phyloP scores from a whole-genome alignment of 2,797 vertebrate species.

The Microctenopoma stevenorrisi region DNA sequence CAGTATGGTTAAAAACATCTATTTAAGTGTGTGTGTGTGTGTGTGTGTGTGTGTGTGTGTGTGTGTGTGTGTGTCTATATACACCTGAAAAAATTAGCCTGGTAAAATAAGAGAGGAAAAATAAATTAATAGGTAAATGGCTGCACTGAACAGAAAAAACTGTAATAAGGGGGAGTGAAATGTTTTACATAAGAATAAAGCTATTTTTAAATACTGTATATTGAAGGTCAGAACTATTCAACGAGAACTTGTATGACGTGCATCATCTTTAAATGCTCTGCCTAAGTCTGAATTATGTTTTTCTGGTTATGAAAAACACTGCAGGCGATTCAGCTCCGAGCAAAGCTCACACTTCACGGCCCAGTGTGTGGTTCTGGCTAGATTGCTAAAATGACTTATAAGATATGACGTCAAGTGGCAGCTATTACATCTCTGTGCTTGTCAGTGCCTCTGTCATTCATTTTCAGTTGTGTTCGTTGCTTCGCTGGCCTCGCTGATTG shows the following conservation, averaged over 20 bases:
- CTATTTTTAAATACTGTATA: background rate
- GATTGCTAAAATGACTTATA: constrained; percentile 40
- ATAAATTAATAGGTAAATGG: background rate
- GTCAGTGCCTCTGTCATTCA: constrained; percentile 42
- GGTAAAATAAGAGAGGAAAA: background rate
- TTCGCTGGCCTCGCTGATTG: constrained; percentile 58
- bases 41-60: no score
- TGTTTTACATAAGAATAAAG: background rate
- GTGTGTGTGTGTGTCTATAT: background rate
- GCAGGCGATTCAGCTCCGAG: constrained; percentile 4
- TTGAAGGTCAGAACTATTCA: background rate
- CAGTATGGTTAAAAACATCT: no score
- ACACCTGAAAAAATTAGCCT: background rate
- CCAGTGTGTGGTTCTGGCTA: constrained; percentile 34
- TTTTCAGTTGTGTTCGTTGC: constrained; percentile 38
- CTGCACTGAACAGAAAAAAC: background rate
- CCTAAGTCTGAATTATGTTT: background rate
- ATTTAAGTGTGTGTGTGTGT: background rate
- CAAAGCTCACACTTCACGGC: constrained; percentile 4
- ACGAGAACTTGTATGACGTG: background rate
- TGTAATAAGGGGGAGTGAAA: background rate
- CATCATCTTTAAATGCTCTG: background rate
- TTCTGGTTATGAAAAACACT: background rate
- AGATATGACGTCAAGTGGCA: constrained; percentile 43
- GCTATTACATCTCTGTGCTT: constrained; percentile 44